Conservation (phyloP, 2,888 invertebrate species). For the Drosophila aldrichi region DNA sequence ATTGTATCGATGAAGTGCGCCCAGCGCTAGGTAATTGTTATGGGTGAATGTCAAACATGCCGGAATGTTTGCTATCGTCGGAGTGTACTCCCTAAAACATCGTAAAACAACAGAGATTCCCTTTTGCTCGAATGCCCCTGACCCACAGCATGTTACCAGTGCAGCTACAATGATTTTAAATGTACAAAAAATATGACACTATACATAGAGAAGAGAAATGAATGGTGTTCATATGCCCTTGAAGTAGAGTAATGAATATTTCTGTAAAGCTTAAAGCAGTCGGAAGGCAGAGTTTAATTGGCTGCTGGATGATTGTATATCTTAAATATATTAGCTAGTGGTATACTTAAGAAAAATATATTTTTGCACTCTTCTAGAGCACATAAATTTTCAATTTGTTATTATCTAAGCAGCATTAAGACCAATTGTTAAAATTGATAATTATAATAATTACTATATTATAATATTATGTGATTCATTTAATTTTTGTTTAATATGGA, state of each 20-base stretch:
- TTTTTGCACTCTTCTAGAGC: too few relatives aligned
- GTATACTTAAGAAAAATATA: too few relatives aligned
- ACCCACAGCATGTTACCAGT: background rate
- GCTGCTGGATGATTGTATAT: too few relatives aligned
- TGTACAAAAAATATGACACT: background rate
- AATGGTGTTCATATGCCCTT: background rate
- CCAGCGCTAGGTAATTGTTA: slow-evolving; percentile 48
- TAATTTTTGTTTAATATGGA: too few relatives aligned
- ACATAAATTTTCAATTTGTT: too few relatives aligned
- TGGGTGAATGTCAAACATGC: slow-evolving; percentile 35
- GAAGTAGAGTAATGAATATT: background rate
- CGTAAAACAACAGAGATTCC: background rate
- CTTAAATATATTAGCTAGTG: too few relatives aligned
- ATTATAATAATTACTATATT: too few relatives aligned
- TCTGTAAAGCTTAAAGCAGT: background rate
- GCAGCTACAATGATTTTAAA: background rate
- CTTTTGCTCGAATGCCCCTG: background rate
- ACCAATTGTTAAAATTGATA: too few relatives aligned
- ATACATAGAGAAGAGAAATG: background rate
- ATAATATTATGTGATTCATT: too few relatives aligned
- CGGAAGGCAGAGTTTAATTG: too few relatives aligned
- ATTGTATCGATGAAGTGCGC: slow-evolving; percentile 32
- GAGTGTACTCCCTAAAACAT: background rate
- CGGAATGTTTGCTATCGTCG: slow-evolving; percentile 33
- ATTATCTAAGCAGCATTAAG: too few relatives aligned